These are phyloP conservation scores for Sinocyclocheilus grahami DNA, from an alignment of 2,113 vertebrate species.

Conservation along the genomic window DNA sequence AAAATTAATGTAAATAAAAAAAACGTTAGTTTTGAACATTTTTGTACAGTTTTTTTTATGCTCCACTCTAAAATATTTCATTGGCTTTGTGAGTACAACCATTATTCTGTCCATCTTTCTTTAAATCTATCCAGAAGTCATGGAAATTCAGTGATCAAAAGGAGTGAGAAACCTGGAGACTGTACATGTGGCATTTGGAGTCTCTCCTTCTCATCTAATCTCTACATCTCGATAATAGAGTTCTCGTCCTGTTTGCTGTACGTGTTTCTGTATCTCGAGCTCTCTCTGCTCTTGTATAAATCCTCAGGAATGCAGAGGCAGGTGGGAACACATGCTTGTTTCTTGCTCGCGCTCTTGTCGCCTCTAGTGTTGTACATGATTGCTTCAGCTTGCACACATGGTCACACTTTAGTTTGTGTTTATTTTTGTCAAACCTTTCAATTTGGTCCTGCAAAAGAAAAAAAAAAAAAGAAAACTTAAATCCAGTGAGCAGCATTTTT, in stretches of 20 bases:
- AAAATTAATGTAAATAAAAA: too few species aligned
- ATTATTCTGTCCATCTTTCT: not conserved
- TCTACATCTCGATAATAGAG: constrained; percentile 15
- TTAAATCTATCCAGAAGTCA: not conserved
- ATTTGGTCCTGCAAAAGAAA: too few species aligned
- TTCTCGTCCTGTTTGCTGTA: constrained; percentile 35
- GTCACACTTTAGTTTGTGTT: too few species aligned
- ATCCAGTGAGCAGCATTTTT: not conserved
- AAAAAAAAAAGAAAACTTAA: too few species aligned
- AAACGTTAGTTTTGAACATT: too few species aligned
- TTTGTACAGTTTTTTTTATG: not conserved
- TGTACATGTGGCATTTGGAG: not conserved
- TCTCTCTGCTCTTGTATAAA: too few species aligned
- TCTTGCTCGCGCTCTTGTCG: too few species aligned
- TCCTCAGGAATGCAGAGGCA: too few species aligned
- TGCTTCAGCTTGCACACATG: too few species aligned
- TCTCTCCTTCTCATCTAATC: constrained; percentile 7
- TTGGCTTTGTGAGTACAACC: not conserved
- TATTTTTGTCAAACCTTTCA: too few species aligned
- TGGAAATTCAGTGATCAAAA: constrained; percentile 7
- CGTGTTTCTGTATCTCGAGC: constrained; percentile 5
- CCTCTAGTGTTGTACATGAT: too few species aligned
- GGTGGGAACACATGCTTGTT: too few species aligned
- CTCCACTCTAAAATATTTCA: not conserved
- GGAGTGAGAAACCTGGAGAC: not conserved